phyloP scores from a whole-genome alignment of 1,140 invertebrate genomes.

The Apis cerana region DNA sequence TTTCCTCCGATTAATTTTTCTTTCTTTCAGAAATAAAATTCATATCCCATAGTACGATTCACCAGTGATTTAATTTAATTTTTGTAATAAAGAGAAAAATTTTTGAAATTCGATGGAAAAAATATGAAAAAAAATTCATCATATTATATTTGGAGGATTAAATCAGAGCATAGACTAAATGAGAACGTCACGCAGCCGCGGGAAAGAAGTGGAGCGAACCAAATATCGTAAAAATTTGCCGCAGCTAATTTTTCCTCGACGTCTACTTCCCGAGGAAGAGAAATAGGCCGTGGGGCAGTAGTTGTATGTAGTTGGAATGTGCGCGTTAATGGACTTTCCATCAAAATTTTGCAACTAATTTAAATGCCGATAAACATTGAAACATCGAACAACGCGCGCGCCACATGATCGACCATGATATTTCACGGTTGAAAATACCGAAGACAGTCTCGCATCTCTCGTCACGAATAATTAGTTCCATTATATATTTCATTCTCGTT shows the following conservation, averaged over 20 bases:
- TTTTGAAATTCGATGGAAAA: not conserved
- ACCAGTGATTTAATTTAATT: too few relatives aligned
- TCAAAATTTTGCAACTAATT: constrained; percentile 68
- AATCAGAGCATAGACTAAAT: not conserved
- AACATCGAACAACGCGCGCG: constrained; percentile 6
- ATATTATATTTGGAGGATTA: not conserved
- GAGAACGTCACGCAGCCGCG: not conserved
- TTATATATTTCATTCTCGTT: not conserved
- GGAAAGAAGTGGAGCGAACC: not conserved
- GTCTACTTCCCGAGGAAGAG: not conserved
- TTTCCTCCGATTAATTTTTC: too few relatives aligned
- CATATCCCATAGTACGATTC: too few relatives aligned
- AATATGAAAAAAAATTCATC: not conserved
- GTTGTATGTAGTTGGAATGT: constrained; percentile 33
- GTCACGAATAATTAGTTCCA: not conserved
- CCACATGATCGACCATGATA: not conserved
- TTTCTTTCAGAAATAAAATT: too few relatives aligned
- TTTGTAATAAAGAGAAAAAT: not conserved
- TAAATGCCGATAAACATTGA: constrained; percentile 58
- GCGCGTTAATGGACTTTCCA: constrained; percentile 67
- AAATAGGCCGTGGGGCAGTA: constrained; percentile 46
- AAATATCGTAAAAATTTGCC: constrained; percentile 32
- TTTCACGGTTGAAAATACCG: not conserved
- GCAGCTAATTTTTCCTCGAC: constrained; percentile 11
- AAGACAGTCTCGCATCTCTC: not conserved